phyloP scores from a whole-genome alignment of 2,888 invertebrate genomes.

The Phortica okadai region DNA sequence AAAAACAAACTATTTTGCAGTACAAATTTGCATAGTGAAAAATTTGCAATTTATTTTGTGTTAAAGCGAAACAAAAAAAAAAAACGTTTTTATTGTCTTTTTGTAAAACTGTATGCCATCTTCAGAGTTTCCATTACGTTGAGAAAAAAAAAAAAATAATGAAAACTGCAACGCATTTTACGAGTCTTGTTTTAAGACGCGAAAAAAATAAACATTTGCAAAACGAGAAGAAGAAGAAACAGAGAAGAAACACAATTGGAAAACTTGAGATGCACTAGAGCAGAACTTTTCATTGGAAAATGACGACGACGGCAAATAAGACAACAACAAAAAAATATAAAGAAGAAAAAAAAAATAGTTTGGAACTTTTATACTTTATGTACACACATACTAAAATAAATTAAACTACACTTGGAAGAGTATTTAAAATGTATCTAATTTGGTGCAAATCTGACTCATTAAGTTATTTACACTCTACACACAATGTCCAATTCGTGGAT shows the following conservation, averaged over 20 bases:
- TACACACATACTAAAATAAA: too few species aligned
- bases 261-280: slow-evolving; percentile 61
- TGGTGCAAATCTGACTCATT: too few species aligned
- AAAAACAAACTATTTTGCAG: slow-evolving; percentile 3
- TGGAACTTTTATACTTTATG: slow-evolving; percentile 22
- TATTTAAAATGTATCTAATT: too few species aligned
- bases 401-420: too few species aligned
- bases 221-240: not conserved
- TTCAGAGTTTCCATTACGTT: not conserved
- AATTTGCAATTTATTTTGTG: not conserved
- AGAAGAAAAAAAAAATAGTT: slow-evolving; percentile 15
- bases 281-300: slow-evolving; percentile 54
- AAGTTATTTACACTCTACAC: too few species aligned
- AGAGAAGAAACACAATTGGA: slow-evolving; percentile 41
- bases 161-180: slow-evolving; percentile 16
- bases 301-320: not conserved
- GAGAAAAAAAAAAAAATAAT: not conserved
- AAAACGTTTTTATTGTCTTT: not conserved
- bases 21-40: slow-evolving; percentile 19
- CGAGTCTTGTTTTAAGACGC: slow-evolving; percentile 14
- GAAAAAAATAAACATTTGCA: slow-evolving; percentile 3
- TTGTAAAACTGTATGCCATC: not conserved
- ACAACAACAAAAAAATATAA: not conserved
- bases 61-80: not conserved
- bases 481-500: too few species aligned